These are phyloP conservation scores for Astreopora myriophthalma DNA, from an alignment of 64 coral and sea anemone species.

Conservation along the genomic window DNA sequence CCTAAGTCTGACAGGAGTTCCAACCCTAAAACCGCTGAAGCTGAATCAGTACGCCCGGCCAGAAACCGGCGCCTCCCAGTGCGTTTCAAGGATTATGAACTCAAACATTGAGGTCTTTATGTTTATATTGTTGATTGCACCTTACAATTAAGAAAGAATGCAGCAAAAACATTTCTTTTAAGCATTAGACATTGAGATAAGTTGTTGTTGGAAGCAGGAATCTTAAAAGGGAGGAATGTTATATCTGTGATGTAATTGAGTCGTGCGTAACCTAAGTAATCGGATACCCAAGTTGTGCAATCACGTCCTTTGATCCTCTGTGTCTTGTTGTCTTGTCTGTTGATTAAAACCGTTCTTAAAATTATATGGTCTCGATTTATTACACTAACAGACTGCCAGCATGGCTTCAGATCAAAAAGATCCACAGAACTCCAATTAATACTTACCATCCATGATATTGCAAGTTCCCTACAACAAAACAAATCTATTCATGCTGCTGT, in stretches of 20 bases:
- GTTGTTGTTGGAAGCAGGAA: background rate
- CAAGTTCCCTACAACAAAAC: too few relatives aligned
- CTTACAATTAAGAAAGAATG: too few relatives aligned
- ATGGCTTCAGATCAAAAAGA: too few relatives aligned
- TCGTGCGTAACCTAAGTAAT: too few relatives aligned
- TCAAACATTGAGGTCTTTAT: background rate
- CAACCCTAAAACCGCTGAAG: background rate
- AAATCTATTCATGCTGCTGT: too few relatives aligned
- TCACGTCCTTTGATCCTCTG: too few relatives aligned
- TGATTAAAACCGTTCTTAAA: too few relatives aligned
- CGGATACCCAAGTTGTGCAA: background rate
- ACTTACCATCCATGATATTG: too few relatives aligned
- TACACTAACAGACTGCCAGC: too few relatives aligned
- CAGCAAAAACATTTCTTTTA: background rate
- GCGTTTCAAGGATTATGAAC: conserved; percentile 15
- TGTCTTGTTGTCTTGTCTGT: too few relatives aligned
- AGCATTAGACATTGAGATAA: background rate
- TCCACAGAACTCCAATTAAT: too few relatives aligned
- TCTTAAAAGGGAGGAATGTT: background rate
- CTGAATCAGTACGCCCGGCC: background rate
- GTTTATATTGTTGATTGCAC: background rate
- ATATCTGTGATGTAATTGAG: background rate
- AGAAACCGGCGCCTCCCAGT: background rate
- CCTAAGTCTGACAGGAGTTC: background rate
- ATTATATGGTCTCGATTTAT: too few relatives aligned